These are phyloP conservation scores for Dynastes grantii DNA, from an alignment of 2,888 invertebrate genomes.

Conservation along the genomic window DNA sequence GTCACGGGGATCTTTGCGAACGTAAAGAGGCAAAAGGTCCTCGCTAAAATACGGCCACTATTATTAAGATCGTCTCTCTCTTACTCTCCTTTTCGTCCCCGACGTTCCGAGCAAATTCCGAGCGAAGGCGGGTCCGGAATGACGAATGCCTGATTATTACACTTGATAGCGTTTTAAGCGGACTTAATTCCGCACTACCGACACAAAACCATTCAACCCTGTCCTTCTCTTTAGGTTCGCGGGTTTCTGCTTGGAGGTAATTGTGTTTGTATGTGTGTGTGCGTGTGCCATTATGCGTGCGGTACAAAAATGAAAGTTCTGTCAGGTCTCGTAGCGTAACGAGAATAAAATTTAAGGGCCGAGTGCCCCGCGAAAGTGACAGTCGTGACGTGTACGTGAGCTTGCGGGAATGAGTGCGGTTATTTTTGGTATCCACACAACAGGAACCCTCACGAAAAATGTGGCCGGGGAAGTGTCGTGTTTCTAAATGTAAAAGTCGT, in stretches of 20 bases:
- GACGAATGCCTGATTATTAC: slow-evolving; percentile 54
- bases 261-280: neutral
- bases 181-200: neutral
- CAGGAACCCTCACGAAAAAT: too few species aligned
- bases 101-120: neutral
- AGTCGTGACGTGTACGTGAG: slow-evolving; percentile 1
- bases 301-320: slow-evolving; percentile 20
- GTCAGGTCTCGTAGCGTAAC: slow-evolving; percentile 9
- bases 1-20: slow-evolving; percentile 5
- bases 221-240: neutral
- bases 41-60: slow-evolving; percentile 10
- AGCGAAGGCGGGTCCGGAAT: slow-evolving; percentile 27
- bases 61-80: slow-evolving; percentile 25
- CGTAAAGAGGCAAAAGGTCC: slow-evolving; percentile 18
- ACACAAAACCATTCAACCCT: neutral
- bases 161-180: slow-evolving; percentile 51
- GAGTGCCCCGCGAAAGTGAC: slow-evolving; percentile 1
- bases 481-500: too few species aligned
- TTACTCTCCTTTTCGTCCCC: neutral
- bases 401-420: neutral
- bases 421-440: neutral
- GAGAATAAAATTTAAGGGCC: slow-evolving; percentile 20
- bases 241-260: neutral
- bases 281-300: neutral
- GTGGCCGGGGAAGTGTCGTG: too few species aligned